Percentiles rank a stretch among this genome's conserved stretches.
phyloP scores from a whole-genome alignment of 1,140 invertebrate genomes.

The Heliconius hewitsoni region DNA sequence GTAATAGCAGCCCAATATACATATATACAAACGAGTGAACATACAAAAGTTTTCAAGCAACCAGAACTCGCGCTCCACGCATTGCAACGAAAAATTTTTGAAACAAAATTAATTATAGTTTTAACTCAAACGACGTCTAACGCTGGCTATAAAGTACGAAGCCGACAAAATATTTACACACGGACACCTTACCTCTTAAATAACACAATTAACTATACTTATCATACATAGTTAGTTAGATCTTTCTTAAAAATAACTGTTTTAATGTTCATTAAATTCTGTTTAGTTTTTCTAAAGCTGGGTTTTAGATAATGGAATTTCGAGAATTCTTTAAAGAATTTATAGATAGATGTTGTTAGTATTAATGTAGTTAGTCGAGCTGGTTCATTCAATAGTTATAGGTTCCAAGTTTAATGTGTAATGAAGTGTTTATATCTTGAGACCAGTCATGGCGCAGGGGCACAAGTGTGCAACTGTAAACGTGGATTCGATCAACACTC shows the following conservation, averaged over 20 bases:
- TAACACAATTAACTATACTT: slow-evolving; percentile 27
- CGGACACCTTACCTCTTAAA: slow-evolving; percentile 27
- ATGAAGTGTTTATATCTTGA: too few species aligned
- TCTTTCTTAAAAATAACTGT: slow-evolving; percentile 10
- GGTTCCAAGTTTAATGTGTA: too few species aligned
- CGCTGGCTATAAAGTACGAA: slow-evolving; percentile 54
- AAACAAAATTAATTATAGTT: slow-evolving; percentile 65
- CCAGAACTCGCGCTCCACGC: slow-evolving; percentile 53
- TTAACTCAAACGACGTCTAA: slow-evolving; percentile 64
- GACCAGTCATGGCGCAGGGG: too few species aligned
- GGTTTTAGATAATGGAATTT: not conserved
- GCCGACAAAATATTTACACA: slow-evolving; percentile 55
- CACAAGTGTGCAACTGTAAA: too few species aligned
- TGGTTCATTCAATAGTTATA: too few species aligned
- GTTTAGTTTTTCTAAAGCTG: not conserved
- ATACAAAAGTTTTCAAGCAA: slow-evolving; percentile 20
- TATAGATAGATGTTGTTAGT: not conserved
- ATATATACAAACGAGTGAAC: slow-evolving; percentile 18
- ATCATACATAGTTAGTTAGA: slow-evolving; percentile 13
- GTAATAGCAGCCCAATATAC: slow-evolving; percentile 46
- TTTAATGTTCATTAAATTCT: not conserved
- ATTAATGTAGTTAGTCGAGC: too few species aligned
- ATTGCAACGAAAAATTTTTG: slow-evolving; percentile 58
- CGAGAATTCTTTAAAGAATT: not conserved
- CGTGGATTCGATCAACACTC: too few species aligned